A percentile compares a stretch with the other conserved stretches of the same genome.
Evolutionary conservation across 2,797 vertebrate species (phyloP).

Genomic region (Danionella dracula): DNA sequence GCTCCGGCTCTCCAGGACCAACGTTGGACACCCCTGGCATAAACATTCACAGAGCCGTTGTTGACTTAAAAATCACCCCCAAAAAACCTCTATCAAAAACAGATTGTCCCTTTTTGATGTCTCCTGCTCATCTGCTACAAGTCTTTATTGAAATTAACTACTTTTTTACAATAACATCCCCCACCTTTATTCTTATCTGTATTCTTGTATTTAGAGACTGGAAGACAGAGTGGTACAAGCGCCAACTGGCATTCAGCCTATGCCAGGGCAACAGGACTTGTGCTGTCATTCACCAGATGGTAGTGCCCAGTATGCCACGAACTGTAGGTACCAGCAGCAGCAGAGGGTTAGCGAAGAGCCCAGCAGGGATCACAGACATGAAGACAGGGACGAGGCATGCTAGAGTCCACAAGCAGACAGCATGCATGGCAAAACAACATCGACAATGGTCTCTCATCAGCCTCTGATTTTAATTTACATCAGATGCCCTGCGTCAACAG

Average conservation of each 20-base stretch:
- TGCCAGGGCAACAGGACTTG: conserved; percentile 52
- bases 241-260: conserved; percentile 59
- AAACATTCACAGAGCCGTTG: too few species aligned
- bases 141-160: too few species aligned
- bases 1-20: too few species aligned
- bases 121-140: too few species aligned
- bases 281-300: conserved; percentile 62
- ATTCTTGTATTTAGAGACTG: not conserved
- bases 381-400: not conserved
- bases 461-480: conserved; percentile 42
- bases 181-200: not conserved
- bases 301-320: conserved; percentile 39
- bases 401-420: conserved; percentile 9
- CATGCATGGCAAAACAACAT: conserved; percentile 12
- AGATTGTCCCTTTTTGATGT: too few species aligned
- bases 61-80: too few species aligned
- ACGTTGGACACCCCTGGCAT: too few species aligned
- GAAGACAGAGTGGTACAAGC: not conserved
- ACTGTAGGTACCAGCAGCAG: conserved; percentile 7
- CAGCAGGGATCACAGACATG: conserved; percentile 17
- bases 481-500: conserved; percentile 37
- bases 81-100: too few species aligned
- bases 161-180: too few species aligned
- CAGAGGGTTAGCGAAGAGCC: not conserved
- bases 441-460: conserved; percentile 27